These are phyloP conservation scores for Pionites leucogaster DNA, from an alignment of 2,113 vertebrate species.

Conservation along the genomic window DNA sequence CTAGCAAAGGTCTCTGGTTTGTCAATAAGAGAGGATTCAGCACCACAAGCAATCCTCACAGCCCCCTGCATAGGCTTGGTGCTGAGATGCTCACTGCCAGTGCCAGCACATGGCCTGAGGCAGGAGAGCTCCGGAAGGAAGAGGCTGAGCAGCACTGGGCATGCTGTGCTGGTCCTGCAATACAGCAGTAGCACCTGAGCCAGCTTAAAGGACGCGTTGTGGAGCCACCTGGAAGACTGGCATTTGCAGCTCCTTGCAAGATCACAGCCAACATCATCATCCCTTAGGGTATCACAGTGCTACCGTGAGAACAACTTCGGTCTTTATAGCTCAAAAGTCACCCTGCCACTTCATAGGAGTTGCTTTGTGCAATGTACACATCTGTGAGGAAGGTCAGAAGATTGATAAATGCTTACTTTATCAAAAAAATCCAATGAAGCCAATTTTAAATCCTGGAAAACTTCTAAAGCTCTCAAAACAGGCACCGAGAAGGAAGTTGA, in stretches of 20 bases:
- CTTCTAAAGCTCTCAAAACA: not conserved
- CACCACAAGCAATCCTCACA: not conserved
- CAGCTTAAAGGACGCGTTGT: not conserved
- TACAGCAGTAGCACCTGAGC: not conserved
- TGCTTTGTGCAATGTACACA: not conserved
- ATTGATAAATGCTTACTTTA: not conserved
- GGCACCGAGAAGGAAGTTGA: not conserved
- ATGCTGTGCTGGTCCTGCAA: rapidly evolving
- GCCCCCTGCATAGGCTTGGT: rapidly evolving
- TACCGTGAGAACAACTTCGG: not conserved
- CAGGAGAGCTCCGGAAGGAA: not conserved
- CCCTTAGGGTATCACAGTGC: not conserved
- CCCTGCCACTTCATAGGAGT: not conserved
- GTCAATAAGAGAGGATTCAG: not conserved
- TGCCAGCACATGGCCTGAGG: not conserved
- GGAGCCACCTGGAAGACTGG: not conserved
- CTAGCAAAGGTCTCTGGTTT: not conserved
- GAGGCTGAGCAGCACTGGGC: not conserved
- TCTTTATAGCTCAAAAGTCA: not conserved
- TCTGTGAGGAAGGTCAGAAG: not conserved
- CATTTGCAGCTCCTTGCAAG: not conserved
- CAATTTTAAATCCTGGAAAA: not conserved
- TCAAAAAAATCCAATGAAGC: rapidly evolving
- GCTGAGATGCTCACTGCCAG: not conserved
- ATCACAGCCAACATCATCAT: rapidly evolving